Conservation (phyloP, 2,113 vertebrate genomes). For the Eolophus roseicapilla region DNA sequence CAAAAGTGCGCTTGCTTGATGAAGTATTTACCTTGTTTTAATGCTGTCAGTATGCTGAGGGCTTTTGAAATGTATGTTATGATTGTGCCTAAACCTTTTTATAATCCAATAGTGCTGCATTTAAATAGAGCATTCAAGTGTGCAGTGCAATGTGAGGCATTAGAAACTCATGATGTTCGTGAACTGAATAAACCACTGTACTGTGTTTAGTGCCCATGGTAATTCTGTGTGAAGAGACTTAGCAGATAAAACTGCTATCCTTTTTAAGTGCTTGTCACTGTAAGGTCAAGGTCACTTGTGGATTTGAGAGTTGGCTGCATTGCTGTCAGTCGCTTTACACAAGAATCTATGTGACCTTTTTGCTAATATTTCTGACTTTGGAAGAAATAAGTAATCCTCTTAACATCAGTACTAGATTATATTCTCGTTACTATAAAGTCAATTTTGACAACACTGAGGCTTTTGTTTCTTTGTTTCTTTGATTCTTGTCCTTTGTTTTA, state of each 20-base stretch:
- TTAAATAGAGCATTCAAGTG: neutral
- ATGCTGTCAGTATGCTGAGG: neutral
- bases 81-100: neutral
- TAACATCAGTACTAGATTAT: neutral
- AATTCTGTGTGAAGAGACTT: neutral
- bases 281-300: neutral
- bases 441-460: neutral
- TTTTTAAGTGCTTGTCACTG: neutral
- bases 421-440: neutral
- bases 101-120: neutral
- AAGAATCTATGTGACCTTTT: neutral
- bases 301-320: neutral
- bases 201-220: neutral
- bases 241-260: neutral
- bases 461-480: neutral
- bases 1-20: neutral
- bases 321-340: neutral
- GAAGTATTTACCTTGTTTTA: neutral
- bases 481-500: neutral
- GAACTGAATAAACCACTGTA: neutral
- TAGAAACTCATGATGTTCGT: neutral
- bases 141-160: neutral
- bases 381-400: neutral
- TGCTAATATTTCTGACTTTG: neutral
- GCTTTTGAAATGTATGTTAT: neutral